Percentiles rank a stretch among this genome's conserved stretches.
phyloP scores from a whole-genome alignment of 1,140 invertebrate species.

The Drosophila persimilis region DNA sequence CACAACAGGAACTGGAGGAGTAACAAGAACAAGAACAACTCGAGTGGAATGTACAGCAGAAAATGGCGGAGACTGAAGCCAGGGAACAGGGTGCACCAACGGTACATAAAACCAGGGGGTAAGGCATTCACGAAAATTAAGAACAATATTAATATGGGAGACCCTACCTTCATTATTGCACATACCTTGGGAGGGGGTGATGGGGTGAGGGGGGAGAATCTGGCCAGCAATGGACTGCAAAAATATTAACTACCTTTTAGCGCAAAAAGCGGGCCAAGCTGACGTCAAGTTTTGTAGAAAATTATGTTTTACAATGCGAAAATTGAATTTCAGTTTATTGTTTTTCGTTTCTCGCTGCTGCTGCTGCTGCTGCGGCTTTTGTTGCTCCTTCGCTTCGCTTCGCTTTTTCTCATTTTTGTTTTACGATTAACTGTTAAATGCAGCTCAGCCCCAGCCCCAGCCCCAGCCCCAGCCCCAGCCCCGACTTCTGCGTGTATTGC shows the following conservation, averaged over 20 bases:
- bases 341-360: slow-evolving; percentile 37
- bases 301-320: slow-evolving; percentile 73
- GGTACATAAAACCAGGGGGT: no score
- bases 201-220: background rate
- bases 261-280: slow-evolving; percentile 57
- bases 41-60: slow-evolving; percentile 35
- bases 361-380: slow-evolving; percentile 1
- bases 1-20: no score
- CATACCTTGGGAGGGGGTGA: no score
- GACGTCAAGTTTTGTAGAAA: slow-evolving; percentile 64
- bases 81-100: no score
- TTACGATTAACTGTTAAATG: slow-evolving; percentile 64
- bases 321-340: slow-evolving; percentile 71
- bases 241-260: slow-evolving; percentile 62
- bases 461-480: no score
- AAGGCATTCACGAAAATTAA: no score
- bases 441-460: slow-evolving; percentile 26
- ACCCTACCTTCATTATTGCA: no score
- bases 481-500: slow-evolving; percentile 21
- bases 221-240: slow-evolving; percentile 46
- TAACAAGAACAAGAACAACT: slow-evolving; percentile 22
- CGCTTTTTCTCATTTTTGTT: slow-evolving; percentile 33
- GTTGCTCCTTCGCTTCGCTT: slow-evolving; percentile 1
- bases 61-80: background rate
- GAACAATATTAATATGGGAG: no score